Base-by-base conservation (phyloP, 1,140 invertebrate genomes). In the Aphelenchoides besseyi region DNA sequence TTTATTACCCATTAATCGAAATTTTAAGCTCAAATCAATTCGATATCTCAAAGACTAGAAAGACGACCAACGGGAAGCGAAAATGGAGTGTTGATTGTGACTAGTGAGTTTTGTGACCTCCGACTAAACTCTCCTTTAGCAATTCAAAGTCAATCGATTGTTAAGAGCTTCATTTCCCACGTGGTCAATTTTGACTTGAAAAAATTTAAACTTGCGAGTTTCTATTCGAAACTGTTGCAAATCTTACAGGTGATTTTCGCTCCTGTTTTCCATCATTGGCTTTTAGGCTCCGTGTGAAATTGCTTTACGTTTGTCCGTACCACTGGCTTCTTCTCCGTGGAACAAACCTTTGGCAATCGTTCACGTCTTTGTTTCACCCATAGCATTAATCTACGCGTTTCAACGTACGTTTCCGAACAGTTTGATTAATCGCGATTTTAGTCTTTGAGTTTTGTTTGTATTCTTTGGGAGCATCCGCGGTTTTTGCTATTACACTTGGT, bases 171-270 rank as follows among this genome's bases (percentile, higher is more conserved):
- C 30, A 1, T 32, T 0, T 12, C 12, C 3, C 63, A 37, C n/a
- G 32, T 66, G 1, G 26, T 36, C 3, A 12, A 9, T 9, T 18
- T 66, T 32, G 36, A 29, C 16, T 1, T 1, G 16, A 33, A 37
- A 32, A 33, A 66, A 53, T 66, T 66, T 30, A 41, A 41, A 53
- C 12, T 29, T 1, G 16, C 32, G 16, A 55, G 32, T 8, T 16
- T 37, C 30, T 68, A 68, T 18, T 61, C 52, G 26, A 68, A 68
- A 33, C 5, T 68, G 8, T 33, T 68, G 2, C 66, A 68, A 59
- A 59, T 68, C 28, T n/a, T 68, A 1, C 16, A 66, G 63, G 63
- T 66, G 12, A 59, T 8, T 5, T 59, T 33, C 18, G 5, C 5
- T 59, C 55, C 5, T 59, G 5, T 8, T 59, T n/a, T 59, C 5